A percentile compares a stretch with the other conserved stretches of the same genome.
These are phyloP conservation scores for Lydus trimaculatus DNA, from an alignment of 2,888 invertebrate genomes.

Conservation along the genomic window DNA sequence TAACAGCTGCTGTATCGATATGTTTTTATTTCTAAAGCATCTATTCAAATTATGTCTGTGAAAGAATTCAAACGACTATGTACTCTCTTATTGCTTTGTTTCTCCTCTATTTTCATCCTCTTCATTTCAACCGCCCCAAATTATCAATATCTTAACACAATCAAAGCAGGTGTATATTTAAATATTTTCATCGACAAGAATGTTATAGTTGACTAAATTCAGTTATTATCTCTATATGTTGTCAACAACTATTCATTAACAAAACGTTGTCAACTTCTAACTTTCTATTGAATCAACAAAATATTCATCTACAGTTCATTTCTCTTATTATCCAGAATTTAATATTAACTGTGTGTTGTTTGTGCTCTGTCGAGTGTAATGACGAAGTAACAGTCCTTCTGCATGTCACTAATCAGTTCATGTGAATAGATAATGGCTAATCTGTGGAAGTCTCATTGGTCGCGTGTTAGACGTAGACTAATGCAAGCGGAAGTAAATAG, in stretches of 20 bases:
- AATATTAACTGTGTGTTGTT: slow-evolving; percentile 31
- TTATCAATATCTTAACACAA: not conserved
- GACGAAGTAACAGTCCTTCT: slow-evolving; percentile 25
- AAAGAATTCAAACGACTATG: not conserved
- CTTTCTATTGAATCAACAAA: not conserved
- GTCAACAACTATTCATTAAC: not conserved
- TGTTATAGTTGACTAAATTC: slow-evolving; percentile 16
- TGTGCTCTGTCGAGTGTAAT: slow-evolving; percentile 34
- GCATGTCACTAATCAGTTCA: slow-evolving; percentile 27
- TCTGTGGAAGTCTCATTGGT: slow-evolving; percentile 23
- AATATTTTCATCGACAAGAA: not conserved
- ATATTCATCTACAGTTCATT: not conserved
- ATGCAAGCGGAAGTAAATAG: slow-evolving; percentile 25
- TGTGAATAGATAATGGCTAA: slow-evolving; percentile 30
- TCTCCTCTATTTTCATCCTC: not conserved
- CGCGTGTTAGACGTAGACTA: slow-evolving; percentile 25
- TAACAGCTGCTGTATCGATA: not conserved
- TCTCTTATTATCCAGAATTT: not conserved
- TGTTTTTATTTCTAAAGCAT: not conserved
- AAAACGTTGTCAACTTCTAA: slow-evolving; percentile 16
- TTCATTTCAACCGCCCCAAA: not conserved
- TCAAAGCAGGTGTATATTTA: not conserved
- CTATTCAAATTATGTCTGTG: not conserved
- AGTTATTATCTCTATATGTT: slow-evolving; percentile 16
- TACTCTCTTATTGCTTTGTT: not conserved